Evolutionary conservation across 2,888 invertebrate species (phyloP).

Genomic region (Lasioglossum morio): DNA sequence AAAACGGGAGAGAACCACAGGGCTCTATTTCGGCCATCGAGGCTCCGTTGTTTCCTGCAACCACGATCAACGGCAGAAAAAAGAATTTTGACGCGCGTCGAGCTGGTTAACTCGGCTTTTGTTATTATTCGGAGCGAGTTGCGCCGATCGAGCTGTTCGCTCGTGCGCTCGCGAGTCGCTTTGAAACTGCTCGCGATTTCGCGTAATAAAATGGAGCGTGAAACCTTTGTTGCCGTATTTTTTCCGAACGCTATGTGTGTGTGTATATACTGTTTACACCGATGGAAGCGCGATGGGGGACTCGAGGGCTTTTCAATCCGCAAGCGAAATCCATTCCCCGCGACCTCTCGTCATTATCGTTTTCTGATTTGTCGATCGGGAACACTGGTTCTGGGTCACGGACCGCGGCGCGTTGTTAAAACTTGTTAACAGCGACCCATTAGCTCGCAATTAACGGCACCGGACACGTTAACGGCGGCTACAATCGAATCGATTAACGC

Average conservation of each 20-base stretch:
- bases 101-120: conserved; percentile 10
- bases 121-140: not conserved
- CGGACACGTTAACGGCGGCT: not conserved
- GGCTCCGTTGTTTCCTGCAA: not conserved
- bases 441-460: not conserved
- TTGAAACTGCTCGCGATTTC: not conserved
- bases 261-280: not conserved
- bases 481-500: not conserved
- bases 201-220: not conserved
- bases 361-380: not conserved
- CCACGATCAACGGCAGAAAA: not conserved
- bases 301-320: not conserved
- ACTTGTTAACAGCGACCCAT: conserved; percentile 1
- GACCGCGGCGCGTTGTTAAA: not conserved
- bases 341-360: not conserved
- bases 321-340: not conserved
- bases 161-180: not conserved
- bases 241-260: no score
- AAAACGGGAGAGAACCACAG: not conserved
- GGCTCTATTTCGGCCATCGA: not conserved
- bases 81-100: conserved; percentile 7
- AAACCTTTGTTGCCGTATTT: not conserved
- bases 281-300: no score
- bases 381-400: not conserved
- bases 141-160: not conserved